phyloP scores from a whole-genome alignment of 2,797 vertebrate genomes.

The Sebastes reedi region DNA sequence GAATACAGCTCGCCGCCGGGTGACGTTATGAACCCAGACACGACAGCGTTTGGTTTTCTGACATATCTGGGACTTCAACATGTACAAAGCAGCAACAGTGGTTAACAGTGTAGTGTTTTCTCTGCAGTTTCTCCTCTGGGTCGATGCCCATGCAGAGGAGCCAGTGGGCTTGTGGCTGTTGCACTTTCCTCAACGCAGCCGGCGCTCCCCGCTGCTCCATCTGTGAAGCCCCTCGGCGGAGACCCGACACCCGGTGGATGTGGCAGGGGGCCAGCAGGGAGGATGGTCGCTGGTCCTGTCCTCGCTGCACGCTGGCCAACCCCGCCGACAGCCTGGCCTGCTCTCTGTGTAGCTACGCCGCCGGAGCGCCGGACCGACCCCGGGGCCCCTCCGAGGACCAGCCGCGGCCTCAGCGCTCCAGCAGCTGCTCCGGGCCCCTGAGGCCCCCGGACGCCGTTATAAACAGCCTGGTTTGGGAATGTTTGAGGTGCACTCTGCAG shows the following conservation, averaged over 20 bases:
- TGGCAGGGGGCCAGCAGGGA: conserved; percentile 76
- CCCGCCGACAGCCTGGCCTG: conserved; percentile 77
- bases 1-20: too few species aligned
- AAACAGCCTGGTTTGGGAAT: conserved; percentile 46
- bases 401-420: conserved; percentile 51
- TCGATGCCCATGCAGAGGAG: conserved; percentile 79
- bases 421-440: conserved; percentile 55
- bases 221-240: conserved; percentile 87
- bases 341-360: conserved; percentile 80
- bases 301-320: conserved; percentile 88
- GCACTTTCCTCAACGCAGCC: conserved; percentile 88
- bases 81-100: too few species aligned
- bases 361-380: background rate
- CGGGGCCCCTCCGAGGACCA: background rate
- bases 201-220: conserved; percentile 89
- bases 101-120: background rate
- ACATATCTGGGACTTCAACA: too few species aligned
- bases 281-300: conserved; percentile 84
- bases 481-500: conserved; percentile 86
- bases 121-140: conserved; percentile 67
- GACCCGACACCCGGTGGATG: conserved; percentile 83
- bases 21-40: too few species aligned
- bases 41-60: too few species aligned
- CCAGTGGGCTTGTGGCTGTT: conserved; percentile 90
- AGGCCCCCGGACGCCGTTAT: background rate